Evolutionary conservation across 2,797 vertebrate species (phyloP).

Genomic region (Dryobates pubescens): DNA sequence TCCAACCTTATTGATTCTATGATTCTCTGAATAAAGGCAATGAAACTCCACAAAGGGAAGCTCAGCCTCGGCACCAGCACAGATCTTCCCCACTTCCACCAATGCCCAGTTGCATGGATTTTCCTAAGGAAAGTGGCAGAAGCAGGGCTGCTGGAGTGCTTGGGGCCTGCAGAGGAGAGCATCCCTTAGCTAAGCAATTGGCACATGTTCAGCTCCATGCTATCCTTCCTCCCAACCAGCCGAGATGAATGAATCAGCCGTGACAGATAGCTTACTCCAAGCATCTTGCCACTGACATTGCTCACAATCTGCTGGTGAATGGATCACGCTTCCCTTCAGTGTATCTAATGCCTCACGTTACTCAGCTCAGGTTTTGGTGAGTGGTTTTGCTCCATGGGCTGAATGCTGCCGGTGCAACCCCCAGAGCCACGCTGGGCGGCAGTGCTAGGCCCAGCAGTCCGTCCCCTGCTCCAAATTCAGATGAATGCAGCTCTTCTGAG

Average conservation of each 20-base stretch:
- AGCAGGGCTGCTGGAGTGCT: background rate
- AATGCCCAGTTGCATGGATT: fast-evolving
- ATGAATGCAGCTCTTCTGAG: no score
- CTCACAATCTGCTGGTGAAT: background rate
- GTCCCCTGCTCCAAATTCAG: fast-evolving
- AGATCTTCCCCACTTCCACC: background rate
- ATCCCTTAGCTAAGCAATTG: slow-evolving; percentile 39
- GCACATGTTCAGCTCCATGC: background rate
- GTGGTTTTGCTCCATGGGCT: background rate
- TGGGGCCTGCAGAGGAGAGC: background rate
- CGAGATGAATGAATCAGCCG: slow-evolving; percentile 39
- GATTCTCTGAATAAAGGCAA: background rate
- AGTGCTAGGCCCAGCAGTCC: fast-evolving
- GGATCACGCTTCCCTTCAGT: background rate
- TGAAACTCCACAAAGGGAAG: background rate
- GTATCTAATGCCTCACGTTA: background rate
- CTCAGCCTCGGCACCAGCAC: background rate
- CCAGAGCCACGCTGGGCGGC: fast-evolving
- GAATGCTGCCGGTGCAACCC: background rate
- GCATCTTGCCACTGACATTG: background rate
- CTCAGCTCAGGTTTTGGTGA: background rate
- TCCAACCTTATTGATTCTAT: no score
- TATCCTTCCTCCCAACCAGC: background rate
- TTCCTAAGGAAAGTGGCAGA: background rate
- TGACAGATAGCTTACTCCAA: slow-evolving; percentile 30